A percentile compares a stretch with the other conserved stretches of the same genome.
Evolutionary conservation across 2,797 vertebrate species (phyloP).

Genomic region (Bradypodion ventrale): DNA sequence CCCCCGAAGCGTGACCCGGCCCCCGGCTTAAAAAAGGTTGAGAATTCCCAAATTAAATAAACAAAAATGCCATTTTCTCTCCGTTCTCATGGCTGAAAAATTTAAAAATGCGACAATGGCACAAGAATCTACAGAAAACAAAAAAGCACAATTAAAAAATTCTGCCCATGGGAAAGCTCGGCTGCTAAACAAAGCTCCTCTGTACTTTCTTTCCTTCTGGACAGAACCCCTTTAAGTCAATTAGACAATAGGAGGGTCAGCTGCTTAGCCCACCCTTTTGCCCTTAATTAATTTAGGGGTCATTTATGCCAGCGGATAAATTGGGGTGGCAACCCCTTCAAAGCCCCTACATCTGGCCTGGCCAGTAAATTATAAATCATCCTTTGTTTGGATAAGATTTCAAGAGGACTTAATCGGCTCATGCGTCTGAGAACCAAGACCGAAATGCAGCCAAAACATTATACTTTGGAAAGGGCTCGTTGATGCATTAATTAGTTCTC

Average conservation of each 20-base stretch:
- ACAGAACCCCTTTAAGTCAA: not conserved
- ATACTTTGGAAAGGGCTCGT: no score
- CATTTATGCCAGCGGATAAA: slow-evolving; percentile 22
- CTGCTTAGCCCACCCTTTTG: not conserved
- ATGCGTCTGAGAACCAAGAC: accelerated
- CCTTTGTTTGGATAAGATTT: not conserved
- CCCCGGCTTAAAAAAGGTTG: no score
- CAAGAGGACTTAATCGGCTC: no score
- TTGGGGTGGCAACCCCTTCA: not conserved
- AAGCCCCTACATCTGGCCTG: not conserved
- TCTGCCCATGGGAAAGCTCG: no score
- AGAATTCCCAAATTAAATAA: no score
- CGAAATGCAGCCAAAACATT: no score
- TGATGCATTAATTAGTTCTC: no score
- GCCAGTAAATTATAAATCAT: not conserved
- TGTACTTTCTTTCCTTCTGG: no score
- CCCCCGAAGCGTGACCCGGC: no score
- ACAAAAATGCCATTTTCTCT: no score
- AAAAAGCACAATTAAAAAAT: not conserved
- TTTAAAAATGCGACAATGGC: no score
- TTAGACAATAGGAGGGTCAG: not conserved
- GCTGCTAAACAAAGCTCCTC: not conserved
- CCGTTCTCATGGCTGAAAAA: no score
- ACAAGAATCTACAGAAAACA: not conserved
- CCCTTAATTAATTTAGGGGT: slow-evolving; percentile 21